Evolutionary conservation across 2,888 invertebrate genomes (phyloP), one percentile per base, ranked within the genome.

Genomic region (Cacoxenus indagator): DNA sequence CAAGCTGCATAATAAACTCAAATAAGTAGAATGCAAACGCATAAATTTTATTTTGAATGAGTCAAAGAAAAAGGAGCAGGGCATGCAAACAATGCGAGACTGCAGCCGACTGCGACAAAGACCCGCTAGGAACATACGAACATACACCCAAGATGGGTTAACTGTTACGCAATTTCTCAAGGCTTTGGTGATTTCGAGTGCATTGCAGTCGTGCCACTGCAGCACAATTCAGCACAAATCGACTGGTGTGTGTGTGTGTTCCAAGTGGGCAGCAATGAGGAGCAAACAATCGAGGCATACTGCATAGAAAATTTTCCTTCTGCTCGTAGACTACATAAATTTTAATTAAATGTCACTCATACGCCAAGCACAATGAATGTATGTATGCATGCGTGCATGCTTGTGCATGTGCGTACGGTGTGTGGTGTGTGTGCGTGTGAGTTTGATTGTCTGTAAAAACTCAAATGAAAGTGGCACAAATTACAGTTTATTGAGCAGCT

Each of bases 271-370:
- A 55, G 48, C 27, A 67, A 24, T 59, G 51, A 19, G 45, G n/a
- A 27, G 29, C 37, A 46, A 11, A 14, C n/a, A 55, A 1, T 26
- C 14, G 24, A 3, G 24, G 27, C 17, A n/a, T 55, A 3, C 26
- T 55, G 26, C 24, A 26, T 26, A 72, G 59, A 43, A 68, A 59
- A 69, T 74, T 78, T 73, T 76, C 75, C 9, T 75, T 83, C 78
- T 77, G n/a, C n/a, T n/a, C n/a, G n/a, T 72, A 75, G 76, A 83
- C 81, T 84, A 76, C 84, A 84, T 85, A 84, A 85, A 86, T 86
- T 85, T 85, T 85, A 85, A 85, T 85, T 85, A 85, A 85, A 86
- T 86, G 84, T 85, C 84, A 85, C 85, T 85, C 84, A 86, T 85
- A 86, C 84, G 85, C 82, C 82, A 83, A 72, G 74, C 67, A 70